Evolutionary conservation across 1,140 invertebrate species (phyloP), one percentile per base, ranked within the genome.

Genomic region (Alviniconcha marisindica): DNA sequence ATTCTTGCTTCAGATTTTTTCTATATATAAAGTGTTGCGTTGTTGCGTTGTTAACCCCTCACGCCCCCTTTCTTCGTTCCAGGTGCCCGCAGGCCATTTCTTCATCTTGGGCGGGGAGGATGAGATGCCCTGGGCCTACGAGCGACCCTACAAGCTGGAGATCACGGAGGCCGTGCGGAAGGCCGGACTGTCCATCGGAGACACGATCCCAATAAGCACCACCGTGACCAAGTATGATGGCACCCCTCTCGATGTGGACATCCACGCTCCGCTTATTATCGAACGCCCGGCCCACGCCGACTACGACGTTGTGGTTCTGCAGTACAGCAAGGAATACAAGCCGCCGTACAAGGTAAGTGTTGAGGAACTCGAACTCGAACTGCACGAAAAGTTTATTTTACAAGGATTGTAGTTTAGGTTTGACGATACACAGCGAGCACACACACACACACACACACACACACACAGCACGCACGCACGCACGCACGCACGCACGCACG

Each of bases 101-200:
- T 84, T 71, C 71, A 38, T 87, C 2, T 83, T 87, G 56, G 87
- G 87, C n/a, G 83, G 87, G 10, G 56, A 54, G 33, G 80, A 56
- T 15, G 87, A 87, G 60, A 87, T 87, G 87, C 84, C 87, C 0
- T 86, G 85, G 84, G 66, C 83, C n/a, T 86, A 81, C 79, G 87
- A 86, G n/a, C 42, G 83, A 51, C 12, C 76, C 15, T 86, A 77
- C 77, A 86, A 85, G 77, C 63, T 56, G 15, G 85, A 88, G 44
- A 78, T 85, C 48, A 88, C 85, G 10, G 81, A 88, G 0, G 51
- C 48, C 5, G 36, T 74, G 24, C 63, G 81, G 2, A 40, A 84
- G 42, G n/a, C 76, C 38, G 44, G 76, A 5, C 36, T 80, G 7
- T 21, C 60, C 12, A 21, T 1, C 51, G 31, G 36, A 48, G 44